Conservation (phyloP, 2,888 invertebrate genomes). For the Cotesia congregata region DNA sequence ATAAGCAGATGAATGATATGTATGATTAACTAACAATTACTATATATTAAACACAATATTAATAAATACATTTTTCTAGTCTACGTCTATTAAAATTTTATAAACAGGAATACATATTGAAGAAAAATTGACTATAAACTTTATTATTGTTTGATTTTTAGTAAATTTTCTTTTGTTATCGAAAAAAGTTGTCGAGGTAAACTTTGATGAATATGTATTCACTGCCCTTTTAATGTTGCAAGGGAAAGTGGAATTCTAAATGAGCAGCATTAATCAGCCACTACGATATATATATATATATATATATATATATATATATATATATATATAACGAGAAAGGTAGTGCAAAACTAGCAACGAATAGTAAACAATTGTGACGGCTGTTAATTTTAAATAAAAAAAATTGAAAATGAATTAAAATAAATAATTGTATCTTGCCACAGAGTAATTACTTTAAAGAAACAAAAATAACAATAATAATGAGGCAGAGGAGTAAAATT, state of each 20-base stretch:
- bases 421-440: constrained; percentile 26
- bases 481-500: constrained; percentile 48
- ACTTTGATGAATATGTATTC: constrained; percentile 39
- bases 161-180: background rate
- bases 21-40: constrained; percentile 33
- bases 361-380: constrained; percentile 43
- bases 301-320: constrained; percentile 33
- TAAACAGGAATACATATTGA: constrained; percentile 12
- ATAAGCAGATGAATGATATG: constrained; percentile 27
- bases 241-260: constrained; percentile 30
- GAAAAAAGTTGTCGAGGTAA: background rate
- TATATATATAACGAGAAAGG: constrained; percentile 35
- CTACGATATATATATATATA: constrained; percentile 41
- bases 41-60: constrained; percentile 18
- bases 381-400: constrained; percentile 32
- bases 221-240: constrained; percentile 32
- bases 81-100: background rate
- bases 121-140: background rate
- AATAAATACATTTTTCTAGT: constrained; percentile 16
- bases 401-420: constrained; percentile 31
- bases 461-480: constrained; percentile 43
- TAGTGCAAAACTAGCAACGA: constrained; percentile 46
- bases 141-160: background rate
- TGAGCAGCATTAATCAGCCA: constrained; percentile 48
- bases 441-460: constrained; percentile 32